These are phyloP conservation scores for Cheracebus regulus DNA, from an alignment of 2,797 vertebrate species.

Conservation along the genomic window DNA sequence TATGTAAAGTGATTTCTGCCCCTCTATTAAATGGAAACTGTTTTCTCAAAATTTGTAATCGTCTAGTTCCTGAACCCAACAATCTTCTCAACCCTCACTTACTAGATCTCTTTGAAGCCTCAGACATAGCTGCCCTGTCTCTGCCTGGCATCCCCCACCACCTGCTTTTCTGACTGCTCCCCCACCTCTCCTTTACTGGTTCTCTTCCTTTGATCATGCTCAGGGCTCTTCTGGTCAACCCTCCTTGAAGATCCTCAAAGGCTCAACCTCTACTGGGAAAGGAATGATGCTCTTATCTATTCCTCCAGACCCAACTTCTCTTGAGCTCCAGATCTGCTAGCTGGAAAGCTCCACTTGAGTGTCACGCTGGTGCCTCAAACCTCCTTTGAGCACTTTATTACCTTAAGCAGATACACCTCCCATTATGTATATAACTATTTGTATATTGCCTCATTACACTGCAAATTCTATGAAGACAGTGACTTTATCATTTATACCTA, in stretches of 20 bases:
- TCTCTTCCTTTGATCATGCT: background rate
- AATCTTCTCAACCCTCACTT: background rate
- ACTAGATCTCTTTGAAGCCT: background rate
- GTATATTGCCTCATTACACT: background rate
- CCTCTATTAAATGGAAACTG: constrained; percentile 52
- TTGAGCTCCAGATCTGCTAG: background rate
- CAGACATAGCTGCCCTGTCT: background rate
- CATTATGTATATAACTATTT: too few species aligned
- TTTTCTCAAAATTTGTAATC: constrained; percentile 65
- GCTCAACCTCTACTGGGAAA: background rate
- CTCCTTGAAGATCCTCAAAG: background rate
- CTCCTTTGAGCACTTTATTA: background rate
- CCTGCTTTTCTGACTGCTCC: background rate
- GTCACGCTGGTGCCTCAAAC: background rate
- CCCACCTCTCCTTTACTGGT: background rate
- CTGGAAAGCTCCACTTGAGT: background rate
- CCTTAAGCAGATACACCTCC: background rate
- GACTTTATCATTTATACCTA: background rate
- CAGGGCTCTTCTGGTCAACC: background rate
- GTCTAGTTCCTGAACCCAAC: constrained; percentile 22
- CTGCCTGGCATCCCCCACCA: background rate
- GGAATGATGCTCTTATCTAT: background rate
- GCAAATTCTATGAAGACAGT: background rate
- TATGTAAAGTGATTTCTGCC: background rate
- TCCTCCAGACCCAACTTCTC: background rate